Evolutionary conservation across 2,113 vertebrate species (phyloP).

Genomic region (Rhinolophus sinicus): DNA sequence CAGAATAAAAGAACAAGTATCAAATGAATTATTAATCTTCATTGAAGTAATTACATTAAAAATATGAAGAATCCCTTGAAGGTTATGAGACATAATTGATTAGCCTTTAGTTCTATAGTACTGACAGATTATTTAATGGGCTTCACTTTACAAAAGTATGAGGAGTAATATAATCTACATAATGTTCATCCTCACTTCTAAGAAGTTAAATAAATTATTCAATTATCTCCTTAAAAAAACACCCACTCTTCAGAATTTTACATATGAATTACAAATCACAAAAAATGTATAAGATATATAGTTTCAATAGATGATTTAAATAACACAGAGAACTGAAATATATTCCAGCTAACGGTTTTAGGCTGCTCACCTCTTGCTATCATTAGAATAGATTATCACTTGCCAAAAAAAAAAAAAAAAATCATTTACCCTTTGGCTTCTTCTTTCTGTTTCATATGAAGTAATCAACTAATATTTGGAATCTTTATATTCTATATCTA

Average conservation of each 20-base stretch:
- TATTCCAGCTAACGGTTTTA: neutral
- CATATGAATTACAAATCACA: constrained; percentile 22
- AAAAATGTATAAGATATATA: neutral
- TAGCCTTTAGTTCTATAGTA: neutral
- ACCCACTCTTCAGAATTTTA: neutral
- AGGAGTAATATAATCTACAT: constrained; percentile 6
- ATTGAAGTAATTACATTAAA: neutral
- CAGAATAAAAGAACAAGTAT: neutral
- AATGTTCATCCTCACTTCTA: constrained; percentile 39
- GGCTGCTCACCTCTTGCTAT: neutral
- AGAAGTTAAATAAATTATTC: constrained; percentile 44
- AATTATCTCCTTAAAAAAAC: constrained; percentile 9
- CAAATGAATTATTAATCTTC: neutral
- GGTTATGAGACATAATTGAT: neutral
- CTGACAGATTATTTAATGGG: neutral
- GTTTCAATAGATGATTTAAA: neutral
- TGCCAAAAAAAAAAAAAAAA: neutral
- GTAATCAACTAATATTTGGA: neutral
- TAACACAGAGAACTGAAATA: neutral
- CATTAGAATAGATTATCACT: neutral
- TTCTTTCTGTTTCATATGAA: neutral
- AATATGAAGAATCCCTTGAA: neutral
- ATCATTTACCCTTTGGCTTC: neutral
- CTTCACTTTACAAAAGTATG: constrained; percentile 9
- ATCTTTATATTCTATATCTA: neutral